Evolutionary conservation across 2,888 invertebrate genomes (phyloP), one percentile per base, ranked within the genome.

Genomic region (Glyphotaelius pellucidus): DNA sequence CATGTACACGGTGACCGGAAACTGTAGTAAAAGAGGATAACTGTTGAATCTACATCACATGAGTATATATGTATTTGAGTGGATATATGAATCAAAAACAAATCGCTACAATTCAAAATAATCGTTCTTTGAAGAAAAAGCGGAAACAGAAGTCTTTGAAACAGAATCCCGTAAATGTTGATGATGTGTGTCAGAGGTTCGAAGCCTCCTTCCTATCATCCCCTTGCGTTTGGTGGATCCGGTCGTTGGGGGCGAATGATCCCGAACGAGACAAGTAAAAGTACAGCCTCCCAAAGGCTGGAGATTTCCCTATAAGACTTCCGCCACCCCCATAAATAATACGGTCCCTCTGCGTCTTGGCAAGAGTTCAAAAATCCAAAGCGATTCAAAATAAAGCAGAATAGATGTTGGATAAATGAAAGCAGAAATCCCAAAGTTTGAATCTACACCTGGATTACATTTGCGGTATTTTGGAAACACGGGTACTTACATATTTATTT

Each of bases 221-320:
- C 79, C 32, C 88, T 89, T 89, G n/a, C 25, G 32, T 79, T 88
- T n/a, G 88, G 88, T 38, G 87, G 87, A 86, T 90, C 42, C 92
- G 92, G 79, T 89, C 92, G 92, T 92, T 92, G 83, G 92, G 47
- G 88, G 81, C 90, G 84, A 92, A 92, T 92, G 92, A 89, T 90
- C 92, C 90, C 90, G 67, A 92, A 92, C 92, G 81, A 79, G 86
- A 83, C 81, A 88, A 89, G 88, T 89, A 89, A 89, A 89, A 89
- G 79, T 89, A 79, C 79, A 89, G 67, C 88, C 79, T 79, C 38
- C 67, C 35, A 67, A 87, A 79, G 86, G n/a, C 79, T 89, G 38
- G 38, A 88, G 88, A 89, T 89, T 89, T 89, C 79, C 80, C 88
- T 89, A 19, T 79, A 91, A 89, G 91, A 83, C 79, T 91, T 91